phyloP scores from a whole-genome alignment of 2,797 vertebrate genomes.

The Morus bassanus region DNA sequence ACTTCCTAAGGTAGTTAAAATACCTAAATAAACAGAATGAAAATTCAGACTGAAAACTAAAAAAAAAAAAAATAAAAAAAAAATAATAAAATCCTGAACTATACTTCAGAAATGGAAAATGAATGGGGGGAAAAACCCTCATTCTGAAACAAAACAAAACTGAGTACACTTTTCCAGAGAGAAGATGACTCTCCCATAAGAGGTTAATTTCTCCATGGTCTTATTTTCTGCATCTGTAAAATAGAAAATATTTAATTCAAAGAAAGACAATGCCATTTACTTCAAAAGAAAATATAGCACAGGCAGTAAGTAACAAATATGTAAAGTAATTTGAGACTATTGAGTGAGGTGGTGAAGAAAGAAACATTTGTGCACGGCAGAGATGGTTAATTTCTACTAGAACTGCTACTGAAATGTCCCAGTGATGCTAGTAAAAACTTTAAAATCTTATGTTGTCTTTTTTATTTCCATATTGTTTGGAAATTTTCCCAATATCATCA shows the following conservation, averaged over 20 bases:
- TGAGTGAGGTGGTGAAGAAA: neutral
- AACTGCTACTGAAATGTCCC: neutral
- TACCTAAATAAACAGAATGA: neutral
- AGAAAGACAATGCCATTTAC: neutral
- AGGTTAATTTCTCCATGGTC: neutral
- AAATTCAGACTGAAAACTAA: neutral
- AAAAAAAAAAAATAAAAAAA: neutral
- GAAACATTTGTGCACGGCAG: neutral
- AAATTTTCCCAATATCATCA: neutral
- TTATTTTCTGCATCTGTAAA: neutral
- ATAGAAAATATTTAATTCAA: neutral
- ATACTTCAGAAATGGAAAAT: neutral
- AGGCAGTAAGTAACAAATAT: neutral
- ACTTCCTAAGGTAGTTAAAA: neutral
- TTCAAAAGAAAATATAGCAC: neutral
- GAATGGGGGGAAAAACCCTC: fast-evolving
- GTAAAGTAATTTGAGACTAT: neutral
- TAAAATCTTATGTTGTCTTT: neutral
- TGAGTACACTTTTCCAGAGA: neutral
- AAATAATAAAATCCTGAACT: fast-evolving
- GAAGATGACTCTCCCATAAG: neutral
- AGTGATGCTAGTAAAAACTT: neutral
- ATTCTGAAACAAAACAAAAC: neutral
- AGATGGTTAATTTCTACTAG: neutral
- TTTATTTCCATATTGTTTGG: neutral